These are phyloP conservation scores for Equus przewalskii DNA, from an alignment of 2,113 vertebrate species.

Conservation along the genomic window DNA sequence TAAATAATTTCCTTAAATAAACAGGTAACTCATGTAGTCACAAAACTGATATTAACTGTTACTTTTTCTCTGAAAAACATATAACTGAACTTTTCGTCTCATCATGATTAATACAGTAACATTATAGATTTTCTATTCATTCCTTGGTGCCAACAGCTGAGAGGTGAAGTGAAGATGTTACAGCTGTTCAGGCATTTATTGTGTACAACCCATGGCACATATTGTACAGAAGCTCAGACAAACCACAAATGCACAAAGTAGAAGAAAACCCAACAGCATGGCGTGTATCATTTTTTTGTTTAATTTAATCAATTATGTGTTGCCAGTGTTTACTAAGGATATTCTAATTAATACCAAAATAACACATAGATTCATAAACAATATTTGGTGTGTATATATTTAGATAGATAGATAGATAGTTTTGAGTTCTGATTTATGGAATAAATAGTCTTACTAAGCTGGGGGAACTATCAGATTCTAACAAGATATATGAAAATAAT, in stretches of 20 bases:
- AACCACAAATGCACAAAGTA: not conserved
- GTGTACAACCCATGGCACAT: not conserved
- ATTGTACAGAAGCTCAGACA: not conserved
- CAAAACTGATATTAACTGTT: constrained; percentile 30
- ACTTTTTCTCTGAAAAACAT: constrained; percentile 30
- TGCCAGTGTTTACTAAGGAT: not conserved
- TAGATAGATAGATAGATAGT: not conserved
- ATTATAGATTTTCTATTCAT: constrained; percentile 47
- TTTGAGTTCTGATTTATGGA: not conserved
- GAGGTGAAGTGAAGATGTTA: constrained; percentile 14
- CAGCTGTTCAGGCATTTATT: constrained; percentile 47
- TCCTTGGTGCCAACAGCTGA: not conserved
- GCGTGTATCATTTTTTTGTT: not conserved
- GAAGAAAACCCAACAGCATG: not conserved
- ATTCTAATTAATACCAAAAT: constrained; percentile 33
- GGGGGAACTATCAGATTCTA: not conserved
- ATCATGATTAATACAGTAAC: constrained; percentile 25
- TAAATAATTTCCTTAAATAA: constrained; percentile 51
- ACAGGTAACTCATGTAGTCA: not conserved
- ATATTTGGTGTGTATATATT: not conserved
- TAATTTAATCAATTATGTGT: not conserved
- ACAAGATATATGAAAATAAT: not conserved
- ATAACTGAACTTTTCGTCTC: not conserved
- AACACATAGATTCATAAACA: not conserved
- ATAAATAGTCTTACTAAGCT: not conserved